Base-by-base conservation (phyloP, 2,888 invertebrate species). In the Pristionchus fissidentatus region DNA sequence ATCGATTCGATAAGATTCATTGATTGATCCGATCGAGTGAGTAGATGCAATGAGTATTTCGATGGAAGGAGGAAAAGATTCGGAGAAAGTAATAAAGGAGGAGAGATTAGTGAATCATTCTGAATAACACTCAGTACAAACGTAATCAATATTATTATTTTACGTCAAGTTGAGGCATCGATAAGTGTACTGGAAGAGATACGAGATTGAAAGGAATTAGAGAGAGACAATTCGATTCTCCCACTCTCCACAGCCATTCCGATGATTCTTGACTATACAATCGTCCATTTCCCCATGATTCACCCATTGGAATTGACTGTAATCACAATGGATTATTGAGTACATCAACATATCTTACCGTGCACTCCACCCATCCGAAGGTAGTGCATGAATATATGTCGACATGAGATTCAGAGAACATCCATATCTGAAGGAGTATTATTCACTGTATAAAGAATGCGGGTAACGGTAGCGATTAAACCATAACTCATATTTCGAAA, bases 351-450 rank as follows among this genome's bases (percentile, higher is more conserved):
- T n/a, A n/a, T n/a, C 26, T n/a, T 84, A 92, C 91, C 87, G 92
- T 92, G 78, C 91, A 90, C 62, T 93, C 92, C 8, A 91, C 89
- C 91, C 92, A 93, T 62, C 92, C 90, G 79, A 90, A 91, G 43
- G 90, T 88, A 55, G 90, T 92, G 84, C 91, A 92, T 35, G 91
- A 87, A 43, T 93, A 86, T 22, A 93, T 87, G 82, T 91, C 89
- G 82, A 92, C 86, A 78, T 91, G 90, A 22, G 91, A 88, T 38
- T 92, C 92, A 35, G 85, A 84, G 1, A 52, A 46, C 60, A 87
- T 78, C 89, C 89, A 90, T 7, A 88, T 26, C 84, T 90, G 89
- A 3, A 86, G n/a, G n/a, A n/a, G n/a, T n/a, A n/a, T n/a, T n/a
- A n/a, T n/a, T n/a, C n/a, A n/a, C n/a, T n/a, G n/a, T n/a, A n/a